Conservation (phyloP, 2,797 vertebrate genomes). For the Oreonectes daqikongensis region DNA sequence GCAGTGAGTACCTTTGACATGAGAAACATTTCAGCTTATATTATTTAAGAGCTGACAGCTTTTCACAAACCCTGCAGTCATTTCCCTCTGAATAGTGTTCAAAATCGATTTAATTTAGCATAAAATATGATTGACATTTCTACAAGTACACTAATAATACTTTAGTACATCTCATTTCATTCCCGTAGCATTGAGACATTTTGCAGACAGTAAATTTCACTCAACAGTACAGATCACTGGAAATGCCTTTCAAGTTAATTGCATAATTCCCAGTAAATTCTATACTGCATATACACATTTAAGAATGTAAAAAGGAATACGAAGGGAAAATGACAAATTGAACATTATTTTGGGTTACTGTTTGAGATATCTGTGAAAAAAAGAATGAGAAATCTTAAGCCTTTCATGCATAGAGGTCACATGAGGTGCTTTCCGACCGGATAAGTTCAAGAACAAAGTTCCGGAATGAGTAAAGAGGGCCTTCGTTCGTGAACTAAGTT, state of each 20-base stretch:
- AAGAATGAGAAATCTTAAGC: too few species aligned
- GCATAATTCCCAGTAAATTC: too few species aligned
- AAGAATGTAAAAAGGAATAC: neutral
- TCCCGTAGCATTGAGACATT: neutral
- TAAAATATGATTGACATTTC: neutral
- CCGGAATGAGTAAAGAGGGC: too few species aligned
- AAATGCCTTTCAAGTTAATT: neutral
- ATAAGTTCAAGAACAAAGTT: too few species aligned
- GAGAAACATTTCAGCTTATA: neutral
- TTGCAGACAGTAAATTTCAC: neutral
- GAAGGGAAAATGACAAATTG: neutral
- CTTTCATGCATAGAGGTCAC: too few species aligned
- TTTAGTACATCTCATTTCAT: neutral
- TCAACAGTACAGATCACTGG: neutral
- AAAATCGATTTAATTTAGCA: neutral
- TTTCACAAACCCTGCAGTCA: neutral
- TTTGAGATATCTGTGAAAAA: too few species aligned
- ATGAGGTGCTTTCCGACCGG: too few species aligned
- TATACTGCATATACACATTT: too few species aligned
- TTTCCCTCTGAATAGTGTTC: neutral
- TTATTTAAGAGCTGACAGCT: neutral
- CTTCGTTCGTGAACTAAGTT: too few species aligned
- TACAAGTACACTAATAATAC: neutral
- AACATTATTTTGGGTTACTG: neutral
- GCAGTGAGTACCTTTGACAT: neutral